Base-by-base conservation (phyloP, 2,797 vertebrate species). In the Mormyrus hasselquistii region DNA sequence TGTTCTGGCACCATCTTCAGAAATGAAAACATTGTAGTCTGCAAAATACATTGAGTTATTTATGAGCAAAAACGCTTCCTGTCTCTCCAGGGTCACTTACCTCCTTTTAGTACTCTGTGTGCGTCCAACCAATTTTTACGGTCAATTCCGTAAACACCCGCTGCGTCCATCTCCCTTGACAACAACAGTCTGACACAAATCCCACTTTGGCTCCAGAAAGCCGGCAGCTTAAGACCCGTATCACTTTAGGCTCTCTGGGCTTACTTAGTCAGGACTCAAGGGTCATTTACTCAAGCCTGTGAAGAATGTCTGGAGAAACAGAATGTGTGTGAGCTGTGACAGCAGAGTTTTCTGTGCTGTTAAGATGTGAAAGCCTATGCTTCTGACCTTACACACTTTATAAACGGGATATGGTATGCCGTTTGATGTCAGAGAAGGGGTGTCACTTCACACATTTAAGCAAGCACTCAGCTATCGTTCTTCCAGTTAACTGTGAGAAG, bases 131-230 rank as follows among this genome's bases (percentile, higher is more conserved):
- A n/a, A 47, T 83, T 83, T 83, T 83, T 83, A 83, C n/a, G 44
- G 79, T n/a, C 44, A 83, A 10, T 49, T 47, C 79, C 8, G n/a
- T 47, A 83, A 83, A 83, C 38, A 44, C 44, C 44, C 79, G 7
- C 38, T 50, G 79, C 10, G 41, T 83, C 41, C 79, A n/a, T 83
- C 44, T 83, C 44, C 44, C 79, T 10, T 83, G n/a, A 49, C 69
- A 62, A 52, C 89, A 83, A 62, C 89, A 87, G 83, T 86, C 53
- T 87, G 73, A 87, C 38, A 50, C 73, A 62, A 89, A 87, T 89
- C 86, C 86, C 86, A 22, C n/a, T 83, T 82, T 79, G 73, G 65
- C 65, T 8, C n/a, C 53, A n/a, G 59, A 82, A 89, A 87, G 44
- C n/a, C 2, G 69, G 69, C 65, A 52, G 79, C 59, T 79, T 86